phyloP scores from a whole-genome alignment of 2,888 invertebrate genomes.

The Cetonia aurata region DNA sequence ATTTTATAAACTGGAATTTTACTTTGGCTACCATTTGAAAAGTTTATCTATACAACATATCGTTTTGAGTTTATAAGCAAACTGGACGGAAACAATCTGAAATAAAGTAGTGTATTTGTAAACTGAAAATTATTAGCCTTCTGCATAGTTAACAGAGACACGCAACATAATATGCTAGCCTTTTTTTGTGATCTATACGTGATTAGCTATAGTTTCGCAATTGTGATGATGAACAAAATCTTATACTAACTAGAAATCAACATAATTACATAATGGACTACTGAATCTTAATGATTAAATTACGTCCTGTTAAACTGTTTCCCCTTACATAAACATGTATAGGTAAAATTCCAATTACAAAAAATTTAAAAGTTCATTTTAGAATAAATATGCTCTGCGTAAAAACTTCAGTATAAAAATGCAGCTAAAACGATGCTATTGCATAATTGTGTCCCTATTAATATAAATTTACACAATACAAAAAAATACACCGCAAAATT shows the following conservation, averaged over 20 bases:
- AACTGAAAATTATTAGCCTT: neutral
- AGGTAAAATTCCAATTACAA: slow-evolving; percentile 25
- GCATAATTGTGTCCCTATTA: neutral
- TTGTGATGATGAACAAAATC: neutral
- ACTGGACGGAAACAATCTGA: slow-evolving; percentile 21
- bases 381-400: slow-evolving; percentile 27
- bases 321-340: too few species aligned
- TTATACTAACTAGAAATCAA: too few species aligned
- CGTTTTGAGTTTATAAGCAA: neutral
- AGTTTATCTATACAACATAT: too few species aligned
- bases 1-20: slow-evolving; percentile 15
- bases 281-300: too few species aligned
- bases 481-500: slow-evolving; percentile 5
- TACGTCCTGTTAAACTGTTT: too few species aligned
- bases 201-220: neutral
- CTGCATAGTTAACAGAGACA: neutral
- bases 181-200: too few species aligned
- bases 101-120: slow-evolving; percentile 1
- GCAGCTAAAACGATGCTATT: slow-evolving; percentile 35
- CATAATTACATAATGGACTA: too few species aligned
- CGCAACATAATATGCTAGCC: neutral
- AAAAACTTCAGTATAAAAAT: slow-evolving; percentile 35
- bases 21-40: neutral
- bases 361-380: slow-evolving; percentile 1
- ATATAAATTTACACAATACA: slow-evolving; percentile 22